Conservation (phyloP, 2,113 vertebrate genomes). For the Terrapene triunguis region DNA sequence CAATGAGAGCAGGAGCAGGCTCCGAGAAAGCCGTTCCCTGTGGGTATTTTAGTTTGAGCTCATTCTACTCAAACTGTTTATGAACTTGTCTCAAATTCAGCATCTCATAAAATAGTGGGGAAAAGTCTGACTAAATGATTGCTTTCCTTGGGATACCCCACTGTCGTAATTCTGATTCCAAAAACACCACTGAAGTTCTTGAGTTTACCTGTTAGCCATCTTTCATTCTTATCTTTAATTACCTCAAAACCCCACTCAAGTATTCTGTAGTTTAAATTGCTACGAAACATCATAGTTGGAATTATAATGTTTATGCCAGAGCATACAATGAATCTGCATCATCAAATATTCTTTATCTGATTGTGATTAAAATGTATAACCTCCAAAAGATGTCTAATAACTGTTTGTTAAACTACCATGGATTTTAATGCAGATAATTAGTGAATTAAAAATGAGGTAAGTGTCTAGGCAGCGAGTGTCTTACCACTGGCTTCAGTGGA, state of each 20-base stretch:
- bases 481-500: neutral
- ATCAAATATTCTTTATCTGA: neutral
- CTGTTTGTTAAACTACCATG: neutral
- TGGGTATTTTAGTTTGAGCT: slow-evolving; percentile 3
- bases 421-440: neutral
- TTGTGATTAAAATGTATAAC: slow-evolving; percentile 40
- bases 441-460: neutral
- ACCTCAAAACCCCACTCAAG: neutral
- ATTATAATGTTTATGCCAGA: slow-evolving; percentile 14
- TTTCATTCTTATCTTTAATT: slow-evolving; percentile 11
- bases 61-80: neutral
- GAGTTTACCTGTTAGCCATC: slow-evolving; percentile 7
- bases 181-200: neutral
- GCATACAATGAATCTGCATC: neutral
- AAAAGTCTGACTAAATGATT: neutral
- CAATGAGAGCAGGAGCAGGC: slow-evolving; percentile 22
- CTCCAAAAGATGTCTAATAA: neutral
- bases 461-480: accelerated
- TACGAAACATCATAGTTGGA: slow-evolving; percentile 19
- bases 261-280: neutral
- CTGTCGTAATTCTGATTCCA: neutral
- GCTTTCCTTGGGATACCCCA: slow-evolving; percentile 15
- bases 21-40: neutral
- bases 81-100: neutral
- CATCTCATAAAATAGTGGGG: neutral